These are phyloP conservation scores for Microtus montanus DNA, from an alignment of 2,113 vertebrate species.

Conservation along the genomic window DNA sequence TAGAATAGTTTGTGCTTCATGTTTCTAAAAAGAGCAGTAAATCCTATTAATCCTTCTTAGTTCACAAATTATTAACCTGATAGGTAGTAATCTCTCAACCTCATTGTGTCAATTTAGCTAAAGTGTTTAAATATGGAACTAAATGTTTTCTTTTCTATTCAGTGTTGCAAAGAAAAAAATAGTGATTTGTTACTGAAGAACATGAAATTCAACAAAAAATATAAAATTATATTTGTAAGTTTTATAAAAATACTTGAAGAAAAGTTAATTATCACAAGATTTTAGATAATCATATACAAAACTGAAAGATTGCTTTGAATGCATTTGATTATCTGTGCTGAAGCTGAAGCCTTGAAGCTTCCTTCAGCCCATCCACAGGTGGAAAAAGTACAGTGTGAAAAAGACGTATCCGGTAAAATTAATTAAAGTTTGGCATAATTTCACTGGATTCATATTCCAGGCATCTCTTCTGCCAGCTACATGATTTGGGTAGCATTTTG, in stretches of 20 bases:
- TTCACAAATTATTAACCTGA: constrained; percentile 85
- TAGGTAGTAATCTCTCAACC: constrained; percentile 77
- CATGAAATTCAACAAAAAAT: neutral
- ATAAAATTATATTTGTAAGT: neutral
- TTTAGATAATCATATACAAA: neutral
- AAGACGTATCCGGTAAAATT: no score
- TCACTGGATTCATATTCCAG: no score
- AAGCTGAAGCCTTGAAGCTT: no score
- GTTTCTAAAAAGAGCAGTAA: constrained; percentile 82
- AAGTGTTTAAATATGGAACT: constrained; percentile 51
- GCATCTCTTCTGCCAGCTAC: no score
- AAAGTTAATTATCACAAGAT: neutral
- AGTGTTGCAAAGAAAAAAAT: constrained; percentile 9
- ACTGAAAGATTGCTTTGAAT: neutral
- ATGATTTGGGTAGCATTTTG: no score
- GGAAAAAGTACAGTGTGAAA: no score
- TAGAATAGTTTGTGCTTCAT: constrained; percentile 82
- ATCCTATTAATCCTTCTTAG: constrained; percentile 84
- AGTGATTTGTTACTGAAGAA: neutral
- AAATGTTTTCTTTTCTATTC: neutral
- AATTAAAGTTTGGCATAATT: no score
- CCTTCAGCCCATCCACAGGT: no score
- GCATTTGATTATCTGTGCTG: neutral
- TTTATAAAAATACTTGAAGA: neutral
- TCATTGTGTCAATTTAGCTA: constrained; percentile 72